These are phyloP conservation scores for Portevinia maculata DNA, from an alignment of 2,888 invertebrate genomes.

Conservation along the genomic window DNA sequence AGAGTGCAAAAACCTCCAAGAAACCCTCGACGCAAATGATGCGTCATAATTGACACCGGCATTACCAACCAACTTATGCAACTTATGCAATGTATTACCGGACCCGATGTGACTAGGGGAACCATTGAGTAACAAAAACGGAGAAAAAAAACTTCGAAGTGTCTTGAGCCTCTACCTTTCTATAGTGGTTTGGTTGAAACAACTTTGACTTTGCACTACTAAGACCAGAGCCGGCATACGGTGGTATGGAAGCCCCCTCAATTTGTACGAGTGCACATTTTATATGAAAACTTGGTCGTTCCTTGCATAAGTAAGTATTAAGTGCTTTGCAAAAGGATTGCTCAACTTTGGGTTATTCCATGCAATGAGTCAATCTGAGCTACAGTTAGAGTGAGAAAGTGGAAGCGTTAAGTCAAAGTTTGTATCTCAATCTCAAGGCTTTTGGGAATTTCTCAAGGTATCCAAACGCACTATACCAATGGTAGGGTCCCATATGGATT, in stretches of 20 bases:
- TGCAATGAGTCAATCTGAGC: conserved; percentile 32
- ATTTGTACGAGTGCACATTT: conserved; percentile 11
- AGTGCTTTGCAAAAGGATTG: conserved; percentile 65
- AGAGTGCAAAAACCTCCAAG: conserved; percentile 65
- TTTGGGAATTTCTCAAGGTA: conserved; percentile 67
- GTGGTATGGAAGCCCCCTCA: conserved; percentile 17
- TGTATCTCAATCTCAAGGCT: conserved; percentile 65
- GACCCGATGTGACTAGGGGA: conserved; percentile 40
- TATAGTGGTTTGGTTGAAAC: conserved; percentile 53
- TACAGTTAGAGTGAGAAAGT: conserved; percentile 20
- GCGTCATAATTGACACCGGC: conserved; percentile 60
- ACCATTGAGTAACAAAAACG: conserved; percentile 45
- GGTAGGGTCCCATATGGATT: conserved; percentile 55
- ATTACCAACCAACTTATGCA: conserved; percentile 64
- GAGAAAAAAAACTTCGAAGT: conserved; percentile 1
- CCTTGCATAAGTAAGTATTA: conserved; percentile 59
- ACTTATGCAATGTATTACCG: conserved; percentile 40
- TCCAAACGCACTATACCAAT: conserved; percentile 31
- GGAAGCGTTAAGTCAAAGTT: conserved; percentile 5
- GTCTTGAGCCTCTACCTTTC: conserved; percentile 14
- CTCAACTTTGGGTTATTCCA: conserved; percentile 66
- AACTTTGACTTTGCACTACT: conserved; percentile 68
- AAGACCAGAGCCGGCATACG: conserved; percentile 34
- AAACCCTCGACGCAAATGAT: conserved; percentile 38
- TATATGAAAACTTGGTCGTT: conserved; percentile 23